These are phyloP conservation scores for Neogale vison DNA, from an alignment of 2,113 vertebrate genomes.

Conservation along the genomic window DNA sequence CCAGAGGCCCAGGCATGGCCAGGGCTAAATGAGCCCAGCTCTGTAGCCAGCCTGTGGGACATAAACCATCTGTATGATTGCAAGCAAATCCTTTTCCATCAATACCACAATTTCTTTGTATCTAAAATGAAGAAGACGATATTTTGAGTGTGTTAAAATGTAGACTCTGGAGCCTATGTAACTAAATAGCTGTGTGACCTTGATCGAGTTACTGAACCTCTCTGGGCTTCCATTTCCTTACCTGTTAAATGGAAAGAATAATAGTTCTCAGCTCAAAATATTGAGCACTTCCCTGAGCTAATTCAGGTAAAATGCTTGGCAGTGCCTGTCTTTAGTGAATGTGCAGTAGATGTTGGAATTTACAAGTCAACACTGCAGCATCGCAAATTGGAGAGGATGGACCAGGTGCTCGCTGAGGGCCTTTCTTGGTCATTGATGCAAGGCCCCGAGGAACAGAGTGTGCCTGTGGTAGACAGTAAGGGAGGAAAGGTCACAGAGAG, in stretches of 20 bases:
- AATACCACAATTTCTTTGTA: background rate
- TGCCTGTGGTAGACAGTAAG: background rate
- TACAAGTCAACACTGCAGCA: no score
- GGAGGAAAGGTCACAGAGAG: no score
- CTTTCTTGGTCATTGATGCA: background rate
- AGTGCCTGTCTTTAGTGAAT: background rate
- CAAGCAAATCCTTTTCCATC: background rate
- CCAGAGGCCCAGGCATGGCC: background rate
- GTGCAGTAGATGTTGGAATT: background rate
- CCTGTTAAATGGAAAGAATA: background rate
- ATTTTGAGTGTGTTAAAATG: background rate
- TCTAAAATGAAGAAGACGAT: background rate
- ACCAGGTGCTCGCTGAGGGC: background rate
- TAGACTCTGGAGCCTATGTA: background rate
- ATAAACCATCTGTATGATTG: background rate
- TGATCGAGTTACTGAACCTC: background rate
- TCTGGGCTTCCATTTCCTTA: background rate
- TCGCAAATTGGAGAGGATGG: background rate
- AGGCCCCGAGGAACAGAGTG: background rate
- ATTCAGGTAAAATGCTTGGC: background rate
- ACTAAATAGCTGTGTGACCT: background rate
- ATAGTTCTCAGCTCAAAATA: background rate
- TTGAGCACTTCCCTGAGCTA: background rate
- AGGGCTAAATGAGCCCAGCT: background rate
- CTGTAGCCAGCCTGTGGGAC: background rate